Evolutionary conservation across 2,888 invertebrate genomes (phyloP).

Genomic region (Heliconius erato): DNA sequence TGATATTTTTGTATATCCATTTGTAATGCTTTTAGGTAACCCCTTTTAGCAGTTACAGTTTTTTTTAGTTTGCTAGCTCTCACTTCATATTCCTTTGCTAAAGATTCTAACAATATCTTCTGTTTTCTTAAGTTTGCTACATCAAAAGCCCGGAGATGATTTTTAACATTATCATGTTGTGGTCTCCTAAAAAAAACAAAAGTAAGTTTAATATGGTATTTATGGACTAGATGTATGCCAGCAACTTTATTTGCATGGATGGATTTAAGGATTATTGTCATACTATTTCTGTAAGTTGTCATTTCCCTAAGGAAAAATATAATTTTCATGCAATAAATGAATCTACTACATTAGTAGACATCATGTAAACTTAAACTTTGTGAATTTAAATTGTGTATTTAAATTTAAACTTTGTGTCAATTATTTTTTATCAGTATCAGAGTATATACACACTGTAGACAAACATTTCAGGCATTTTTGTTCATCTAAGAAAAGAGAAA

Average conservation of each 20-base stretch:
- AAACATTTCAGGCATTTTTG: too few species aligned
- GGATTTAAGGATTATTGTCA: too few species aligned
- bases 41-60: constrained; percentile 73
- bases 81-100: constrained; percentile 76
- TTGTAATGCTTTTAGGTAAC: constrained; percentile 76
- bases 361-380: too few species aligned
- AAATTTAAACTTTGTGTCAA: too few species aligned
- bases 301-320: too few species aligned
- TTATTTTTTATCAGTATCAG: too few species aligned
- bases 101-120: constrained; percentile 69
- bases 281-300: not conserved
- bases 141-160: constrained; percentile 74
- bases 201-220: not conserved
- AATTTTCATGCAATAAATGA: too few species aligned
- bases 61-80: constrained; percentile 73
- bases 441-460: too few species aligned
- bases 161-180: constrained; percentile 72
- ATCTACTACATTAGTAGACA: too few species aligned
- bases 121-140: constrained; percentile 73
- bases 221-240: not conserved
- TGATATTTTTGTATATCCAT: constrained; percentile 79
- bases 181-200: constrained; percentile 72
- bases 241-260: not conserved
- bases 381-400: too few species aligned
- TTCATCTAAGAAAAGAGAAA: too few species aligned